Percentiles rank a stretch among this genome's conserved stretches.
Evolutionary conservation across 2,113 vertebrate genomes (phyloP).

Genomic region (Hippocampus zosterae): DNA sequence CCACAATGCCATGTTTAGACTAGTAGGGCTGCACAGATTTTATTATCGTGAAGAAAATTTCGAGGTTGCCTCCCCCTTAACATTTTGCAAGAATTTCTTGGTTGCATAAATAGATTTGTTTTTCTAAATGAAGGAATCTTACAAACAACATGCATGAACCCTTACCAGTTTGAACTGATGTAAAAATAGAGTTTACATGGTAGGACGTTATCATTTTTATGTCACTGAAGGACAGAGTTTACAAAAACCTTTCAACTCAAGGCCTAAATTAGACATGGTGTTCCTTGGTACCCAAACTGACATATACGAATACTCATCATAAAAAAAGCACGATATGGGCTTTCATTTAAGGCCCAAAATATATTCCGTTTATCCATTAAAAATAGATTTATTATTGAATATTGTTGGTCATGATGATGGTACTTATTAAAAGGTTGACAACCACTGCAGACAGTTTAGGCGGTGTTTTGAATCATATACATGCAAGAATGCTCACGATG

Average conservation of each 20-base stretch:
- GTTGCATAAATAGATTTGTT: background rate
- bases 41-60: too few species aligned
- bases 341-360: too few species aligned
- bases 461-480: background rate
- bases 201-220: background rate
- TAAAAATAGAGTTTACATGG: background rate
- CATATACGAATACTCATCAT: too few species aligned
- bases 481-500: background rate
- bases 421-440: background rate
- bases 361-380: too few species aligned
- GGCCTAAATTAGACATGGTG: background rate
- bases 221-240: background rate
- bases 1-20: too few species aligned
- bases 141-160: background rate
- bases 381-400: too few species aligned
- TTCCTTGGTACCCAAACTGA: background rate
- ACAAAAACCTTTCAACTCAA: background rate
- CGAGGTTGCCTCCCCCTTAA: background rate
- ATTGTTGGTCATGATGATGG: background rate
- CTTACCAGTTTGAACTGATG: background rate
- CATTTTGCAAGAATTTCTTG: background rate
- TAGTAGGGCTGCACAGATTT: too few species aligned
- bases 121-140: background rate
- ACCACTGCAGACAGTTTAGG: background rate
- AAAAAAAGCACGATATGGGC: too few species aligned